Percentiles rank a stretch among this genome's conserved stretches.
Conservation (phyloP, 1,140 invertebrate genomes). For the Hyles vespertilio region DNA sequence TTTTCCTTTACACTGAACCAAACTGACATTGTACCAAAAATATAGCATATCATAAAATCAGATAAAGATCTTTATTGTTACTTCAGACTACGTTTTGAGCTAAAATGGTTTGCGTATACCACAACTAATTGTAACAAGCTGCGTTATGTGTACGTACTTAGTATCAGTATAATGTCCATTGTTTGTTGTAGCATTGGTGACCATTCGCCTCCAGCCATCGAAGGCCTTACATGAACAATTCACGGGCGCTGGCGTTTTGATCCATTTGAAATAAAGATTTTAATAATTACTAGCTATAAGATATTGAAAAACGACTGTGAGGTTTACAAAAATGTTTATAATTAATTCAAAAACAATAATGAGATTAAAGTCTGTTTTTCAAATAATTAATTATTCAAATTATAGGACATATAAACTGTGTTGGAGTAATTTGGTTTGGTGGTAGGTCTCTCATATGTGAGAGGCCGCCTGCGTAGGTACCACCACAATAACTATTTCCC, state of each 20-base stretch:
- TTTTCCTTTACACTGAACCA: constrained; percentile 31
- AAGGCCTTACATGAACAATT: constrained; percentile 37
- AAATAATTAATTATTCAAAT: no score
- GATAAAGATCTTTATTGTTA: constrained; percentile 29
- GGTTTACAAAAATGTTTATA: no score
- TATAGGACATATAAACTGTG: no score
- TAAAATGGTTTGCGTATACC: constrained; percentile 11
- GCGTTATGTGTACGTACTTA: no score
- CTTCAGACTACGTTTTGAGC: constrained; percentile 20
- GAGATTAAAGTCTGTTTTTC: no score
- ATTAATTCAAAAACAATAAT: no score
- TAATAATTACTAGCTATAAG: no score
- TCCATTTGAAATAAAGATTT: background rate
- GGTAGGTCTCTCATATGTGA: no score
- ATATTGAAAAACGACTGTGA: no score
- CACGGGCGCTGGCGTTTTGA: constrained; percentile 29
- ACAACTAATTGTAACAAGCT: background rate
- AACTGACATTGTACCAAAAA: constrained; percentile 19
- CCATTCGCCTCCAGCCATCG: constrained; percentile 30
- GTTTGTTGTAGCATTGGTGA: constrained; percentile 44
- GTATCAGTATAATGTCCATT: constrained; percentile 26
- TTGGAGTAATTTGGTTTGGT: no score
- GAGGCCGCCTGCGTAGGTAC: no score
- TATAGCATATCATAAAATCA: constrained; percentile 16
- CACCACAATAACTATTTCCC: no score